Percentiles rank a stretch among this genome's conserved stretches.
phyloP scores from a whole-genome alignment of 2,113 vertebrate genomes.

The Gorilla gorilla region DNA sequence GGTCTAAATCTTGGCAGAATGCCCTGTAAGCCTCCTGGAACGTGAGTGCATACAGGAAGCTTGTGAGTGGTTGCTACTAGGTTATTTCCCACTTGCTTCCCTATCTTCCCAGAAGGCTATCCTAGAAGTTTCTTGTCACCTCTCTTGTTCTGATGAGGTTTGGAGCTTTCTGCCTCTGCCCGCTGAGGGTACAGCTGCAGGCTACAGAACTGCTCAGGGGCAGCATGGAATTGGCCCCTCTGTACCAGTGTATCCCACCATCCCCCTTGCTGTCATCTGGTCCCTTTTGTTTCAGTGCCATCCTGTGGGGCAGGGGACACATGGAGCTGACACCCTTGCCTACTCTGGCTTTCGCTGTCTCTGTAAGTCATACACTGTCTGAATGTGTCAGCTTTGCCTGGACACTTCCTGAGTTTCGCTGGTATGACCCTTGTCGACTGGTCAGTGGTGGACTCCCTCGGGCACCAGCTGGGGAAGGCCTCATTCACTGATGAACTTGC shows the following conservation, averaged over 20 bases:
- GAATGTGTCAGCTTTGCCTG: not conserved
- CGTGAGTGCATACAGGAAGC: accelerated
- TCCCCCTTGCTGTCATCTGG: not conserved
- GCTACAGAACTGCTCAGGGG: not conserved
- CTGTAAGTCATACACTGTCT: accelerated
- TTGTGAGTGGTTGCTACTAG: not conserved
- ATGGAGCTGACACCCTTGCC: accelerated
- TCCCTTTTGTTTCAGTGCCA: not conserved
- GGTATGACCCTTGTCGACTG: accelerated
- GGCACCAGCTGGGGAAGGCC: not conserved
- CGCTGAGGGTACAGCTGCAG: not conserved
- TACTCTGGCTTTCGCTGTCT: not conserved
- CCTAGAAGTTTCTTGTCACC: not conserved
- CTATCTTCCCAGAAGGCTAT: accelerated
- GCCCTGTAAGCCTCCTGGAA: accelerated
- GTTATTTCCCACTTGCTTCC: not conserved
- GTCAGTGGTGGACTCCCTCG: accelerated
- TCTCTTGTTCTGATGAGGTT: not conserved
- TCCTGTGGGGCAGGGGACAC: not conserved
- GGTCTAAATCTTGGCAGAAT: not conserved
- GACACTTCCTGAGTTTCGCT: not conserved
- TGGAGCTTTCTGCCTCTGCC: not conserved
- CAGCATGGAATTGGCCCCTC: not conserved
- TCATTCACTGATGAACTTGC: not conserved
- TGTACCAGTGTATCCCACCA: not conserved